phyloP scores from a whole-genome alignment of 2,888 invertebrate genomes.

The Parthenolecanium corni region DNA sequence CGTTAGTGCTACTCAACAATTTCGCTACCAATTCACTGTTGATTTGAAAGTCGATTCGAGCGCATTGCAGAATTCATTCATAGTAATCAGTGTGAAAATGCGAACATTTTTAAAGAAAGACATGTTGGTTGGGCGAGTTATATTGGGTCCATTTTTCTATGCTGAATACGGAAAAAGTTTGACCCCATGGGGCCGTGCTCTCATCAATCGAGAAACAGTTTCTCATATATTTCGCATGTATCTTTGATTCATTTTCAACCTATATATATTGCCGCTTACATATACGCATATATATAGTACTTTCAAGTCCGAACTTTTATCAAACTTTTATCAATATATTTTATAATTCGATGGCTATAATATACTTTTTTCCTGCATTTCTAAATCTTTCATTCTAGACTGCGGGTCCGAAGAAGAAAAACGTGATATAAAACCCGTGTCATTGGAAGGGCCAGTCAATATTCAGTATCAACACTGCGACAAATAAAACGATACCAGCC shows the following conservation, averaged over 20 bases:
- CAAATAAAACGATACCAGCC: too few relatives aligned
- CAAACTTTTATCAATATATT: too few relatives aligned
- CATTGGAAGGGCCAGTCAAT: too few relatives aligned
- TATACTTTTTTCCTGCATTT: too few relatives aligned
- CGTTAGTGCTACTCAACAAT: conserved; percentile 32
- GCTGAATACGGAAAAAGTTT: conserved; percentile 33
- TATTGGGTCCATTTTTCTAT: conserved; percentile 36
- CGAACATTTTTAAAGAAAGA: conserved; percentile 34
- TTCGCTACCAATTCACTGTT: conserved; percentile 33
- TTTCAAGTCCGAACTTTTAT: too few relatives aligned
- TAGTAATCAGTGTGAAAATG: conserved; percentile 35
- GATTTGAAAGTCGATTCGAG: conserved; percentile 31
- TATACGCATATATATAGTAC: too few relatives aligned
- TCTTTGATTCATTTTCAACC: conserved; percentile 31
- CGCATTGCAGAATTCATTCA: conserved; percentile 34
- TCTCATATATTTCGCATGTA: conserved; percentile 34
- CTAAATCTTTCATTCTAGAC: too few relatives aligned
- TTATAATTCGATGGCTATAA: too few relatives aligned
- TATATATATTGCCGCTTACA: too few relatives aligned
- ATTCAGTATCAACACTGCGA: too few relatives aligned
- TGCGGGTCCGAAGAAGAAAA: too few relatives aligned
- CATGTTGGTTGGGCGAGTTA: conserved; percentile 35
- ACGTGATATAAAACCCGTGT: too few relatives aligned
- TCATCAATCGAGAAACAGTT: conserved; percentile 33
- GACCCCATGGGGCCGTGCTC: conserved; percentile 37